A percentile compares a stretch with the other conserved stretches of the same genome.
These are phyloP conservation scores for Corythornis madagascariensis DNA, from an alignment of 2,113 vertebrate genomes.

Conservation along the genomic window DNA sequence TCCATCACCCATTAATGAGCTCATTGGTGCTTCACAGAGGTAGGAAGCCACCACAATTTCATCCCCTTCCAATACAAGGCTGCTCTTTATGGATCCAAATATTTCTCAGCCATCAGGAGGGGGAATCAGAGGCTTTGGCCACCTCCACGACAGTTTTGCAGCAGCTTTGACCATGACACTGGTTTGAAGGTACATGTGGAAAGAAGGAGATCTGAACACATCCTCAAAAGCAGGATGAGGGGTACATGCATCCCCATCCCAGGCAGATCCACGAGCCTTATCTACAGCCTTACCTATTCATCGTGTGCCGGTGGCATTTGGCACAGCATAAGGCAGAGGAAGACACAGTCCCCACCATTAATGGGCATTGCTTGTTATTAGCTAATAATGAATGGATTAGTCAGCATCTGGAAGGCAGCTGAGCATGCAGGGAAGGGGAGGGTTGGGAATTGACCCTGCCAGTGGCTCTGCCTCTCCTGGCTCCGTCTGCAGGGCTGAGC, in stretches of 20 bases:
- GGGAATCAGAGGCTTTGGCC: background rate
- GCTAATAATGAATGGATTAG: background rate
- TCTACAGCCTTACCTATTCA: background rate
- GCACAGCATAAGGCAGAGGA: background rate
- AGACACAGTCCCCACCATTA: background rate
- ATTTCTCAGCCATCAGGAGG: accelerated
- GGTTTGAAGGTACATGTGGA: background rate
- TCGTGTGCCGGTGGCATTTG: accelerated
- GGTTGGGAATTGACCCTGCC: background rate
- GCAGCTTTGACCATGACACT: background rate
- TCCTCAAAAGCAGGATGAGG: background rate
- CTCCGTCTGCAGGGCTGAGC: background rate
- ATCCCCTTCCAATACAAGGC: background rate
- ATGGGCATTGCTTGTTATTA: background rate
- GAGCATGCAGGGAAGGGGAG: background rate
- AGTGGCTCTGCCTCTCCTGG: background rate
- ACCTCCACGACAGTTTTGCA: background rate
- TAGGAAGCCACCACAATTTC: background rate
- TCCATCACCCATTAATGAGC: background rate
- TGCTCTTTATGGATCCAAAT: background rate
- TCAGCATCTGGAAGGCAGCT: background rate
- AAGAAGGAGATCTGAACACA: background rate
- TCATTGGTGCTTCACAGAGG: background rate
- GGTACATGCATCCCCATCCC: background rate
- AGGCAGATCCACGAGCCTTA: accelerated